A percentile compares a stretch with the other conserved stretches of the same genome.
These are phyloP conservation scores for Phrynocephalus versicolor DNA, from an alignment of 2,113 vertebrate genomes.

Conservation along the genomic window DNA sequence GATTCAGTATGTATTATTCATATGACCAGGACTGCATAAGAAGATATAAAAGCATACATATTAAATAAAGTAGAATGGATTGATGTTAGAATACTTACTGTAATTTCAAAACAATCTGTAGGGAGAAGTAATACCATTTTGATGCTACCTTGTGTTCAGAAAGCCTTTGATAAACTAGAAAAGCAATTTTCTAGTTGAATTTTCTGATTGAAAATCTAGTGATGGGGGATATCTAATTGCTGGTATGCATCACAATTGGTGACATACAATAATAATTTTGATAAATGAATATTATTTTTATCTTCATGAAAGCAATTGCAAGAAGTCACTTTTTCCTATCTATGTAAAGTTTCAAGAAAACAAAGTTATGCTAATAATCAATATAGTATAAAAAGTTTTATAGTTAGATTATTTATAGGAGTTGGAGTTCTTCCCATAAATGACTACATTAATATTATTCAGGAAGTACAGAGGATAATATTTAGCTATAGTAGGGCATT, in stretches of 20 bases:
- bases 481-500: background rate
- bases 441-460: background rate
- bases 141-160: background rate
- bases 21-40: background rate
- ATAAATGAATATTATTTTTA: background rate
- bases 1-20: background rate
- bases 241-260: background rate
- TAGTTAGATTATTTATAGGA: background rate
- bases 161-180: slow-evolving; percentile 19
- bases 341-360: background rate
- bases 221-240: background rate
- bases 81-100: background rate
- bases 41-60: no score
- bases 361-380: background rate
- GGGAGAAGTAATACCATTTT: background rate
- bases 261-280: background rate
- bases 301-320: background rate
- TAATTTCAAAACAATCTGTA: background rate
- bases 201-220: background rate
- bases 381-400: background rate
- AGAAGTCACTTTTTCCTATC: background rate
- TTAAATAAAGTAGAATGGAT: background rate
- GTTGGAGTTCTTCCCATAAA: background rate
- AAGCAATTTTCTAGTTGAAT: background rate
- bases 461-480: background rate